These are phyloP conservation scores for Sphecodes monilicornis DNA, from an alignment of 2,888 invertebrate species.

Conservation along the genomic window DNA sequence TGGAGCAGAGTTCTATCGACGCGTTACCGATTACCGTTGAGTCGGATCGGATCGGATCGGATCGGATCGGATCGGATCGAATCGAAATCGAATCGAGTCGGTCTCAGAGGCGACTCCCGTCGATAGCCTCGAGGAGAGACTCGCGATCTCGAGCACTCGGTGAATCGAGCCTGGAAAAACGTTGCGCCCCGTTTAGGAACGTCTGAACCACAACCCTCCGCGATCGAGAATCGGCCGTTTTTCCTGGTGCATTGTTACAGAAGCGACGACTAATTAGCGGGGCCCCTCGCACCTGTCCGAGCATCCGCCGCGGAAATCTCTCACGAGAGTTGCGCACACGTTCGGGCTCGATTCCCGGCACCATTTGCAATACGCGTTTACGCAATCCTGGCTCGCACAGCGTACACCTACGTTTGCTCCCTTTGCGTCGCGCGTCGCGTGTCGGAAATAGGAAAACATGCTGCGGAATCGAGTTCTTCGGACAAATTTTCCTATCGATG, in stretches of 20 bases:
- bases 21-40: not conserved
- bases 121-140: not conserved
- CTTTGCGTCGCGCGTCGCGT: too few species aligned
- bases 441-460: too few species aligned
- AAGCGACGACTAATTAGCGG: slow-evolving; percentile 49
- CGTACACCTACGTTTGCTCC: not conserved
- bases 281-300: slow-evolving; percentile 31
- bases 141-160: not conserved
- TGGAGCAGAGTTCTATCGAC: not conserved
- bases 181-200: not conserved
- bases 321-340: slow-evolving; percentile 64
- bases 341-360: slow-evolving; percentile 26
- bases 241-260: slow-evolving; percentile 46
- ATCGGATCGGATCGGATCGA: not conserved
- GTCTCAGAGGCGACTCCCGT: not conserved
- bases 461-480: too few species aligned
- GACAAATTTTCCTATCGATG: too few species aligned
- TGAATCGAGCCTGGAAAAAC: not conserved
- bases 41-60: not conserved
- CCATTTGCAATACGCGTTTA: slow-evolving; percentile 33
- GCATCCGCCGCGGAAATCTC: slow-evolving; percentile 62
- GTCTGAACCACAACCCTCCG: not conserved
- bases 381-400: slow-evolving; percentile 23
- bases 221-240: slow-evolving; percentile 12
- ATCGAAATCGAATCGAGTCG: not conserved